phyloP scores from a whole-genome alignment of 2,113 vertebrate species.

The Gallinago undulata region DNA sequence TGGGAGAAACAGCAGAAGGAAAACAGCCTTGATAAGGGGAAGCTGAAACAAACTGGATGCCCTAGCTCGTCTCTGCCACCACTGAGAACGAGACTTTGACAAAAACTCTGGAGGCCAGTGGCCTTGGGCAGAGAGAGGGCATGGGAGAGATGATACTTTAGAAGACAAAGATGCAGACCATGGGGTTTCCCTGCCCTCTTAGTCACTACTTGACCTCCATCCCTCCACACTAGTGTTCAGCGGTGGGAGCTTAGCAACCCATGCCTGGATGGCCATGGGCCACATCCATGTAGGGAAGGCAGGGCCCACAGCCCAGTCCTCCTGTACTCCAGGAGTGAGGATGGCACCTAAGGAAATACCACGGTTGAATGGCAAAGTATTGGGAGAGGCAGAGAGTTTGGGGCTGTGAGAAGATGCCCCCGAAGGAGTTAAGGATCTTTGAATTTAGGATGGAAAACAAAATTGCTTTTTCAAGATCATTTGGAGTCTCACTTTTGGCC shows the following conservation, averaged over 20 bases:
- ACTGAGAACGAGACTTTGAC: not conserved
- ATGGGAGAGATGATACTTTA: rapidly evolving
- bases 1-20: not conserved
- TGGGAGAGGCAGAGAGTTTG: not conserved
- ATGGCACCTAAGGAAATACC: not conserved
- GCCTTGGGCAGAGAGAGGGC: not conserved
- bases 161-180: not conserved
- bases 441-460: not conserved
- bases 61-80: not conserved
- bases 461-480: not conserved
- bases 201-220: not conserved
- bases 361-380: not conserved
- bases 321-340: not conserved
- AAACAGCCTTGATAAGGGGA: not conserved
- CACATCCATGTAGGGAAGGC: not conserved
- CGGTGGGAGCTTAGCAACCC: not conserved
- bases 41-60: not conserved
- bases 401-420: not conserved
- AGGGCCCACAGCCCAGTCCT: not conserved
- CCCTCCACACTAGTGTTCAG: not conserved
- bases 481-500: not conserved
- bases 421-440: not conserved
- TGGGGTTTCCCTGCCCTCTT: not conserved
- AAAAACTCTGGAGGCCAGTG: not conserved
- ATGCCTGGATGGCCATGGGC: not conserved